Evolutionary conservation across 1,140 invertebrate species (phyloP).

Genomic region (Gonioctena quinquepunctata): DNA sequence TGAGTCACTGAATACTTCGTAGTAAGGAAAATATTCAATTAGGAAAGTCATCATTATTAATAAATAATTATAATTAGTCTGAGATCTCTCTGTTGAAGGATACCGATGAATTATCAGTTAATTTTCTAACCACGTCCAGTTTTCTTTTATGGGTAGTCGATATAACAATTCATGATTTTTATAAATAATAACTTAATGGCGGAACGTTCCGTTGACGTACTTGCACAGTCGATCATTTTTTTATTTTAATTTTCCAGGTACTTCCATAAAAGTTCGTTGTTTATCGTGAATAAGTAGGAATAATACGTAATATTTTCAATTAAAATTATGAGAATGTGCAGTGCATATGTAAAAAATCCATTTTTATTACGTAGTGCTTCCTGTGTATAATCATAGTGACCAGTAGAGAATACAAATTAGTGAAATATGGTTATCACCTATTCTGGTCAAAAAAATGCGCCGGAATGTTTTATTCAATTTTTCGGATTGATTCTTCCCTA

Average conservation of each 20-base stretch:
- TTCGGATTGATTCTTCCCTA: too few relatives aligned
- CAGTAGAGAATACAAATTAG: constrained; percentile 4
- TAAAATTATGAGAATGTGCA: constrained; percentile 8
- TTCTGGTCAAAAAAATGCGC: neutral
- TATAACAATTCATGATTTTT: neutral
- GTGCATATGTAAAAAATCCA: constrained; percentile 7
- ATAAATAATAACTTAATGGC: neutral
- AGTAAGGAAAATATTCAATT: too few relatives aligned
- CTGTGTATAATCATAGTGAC: neutral
- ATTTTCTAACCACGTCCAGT: neutral
- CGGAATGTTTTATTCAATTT: too few relatives aligned
- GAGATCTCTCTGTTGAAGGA: neutral
- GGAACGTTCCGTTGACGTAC: neutral
- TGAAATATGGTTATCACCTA: neutral
- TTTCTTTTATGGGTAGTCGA: neutral
- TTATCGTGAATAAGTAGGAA: constrained; percentile 8
- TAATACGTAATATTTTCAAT: constrained; percentile 1
- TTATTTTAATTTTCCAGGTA: neutral
- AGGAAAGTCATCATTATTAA: too few relatives aligned
- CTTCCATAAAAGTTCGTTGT: constrained; percentile 13
- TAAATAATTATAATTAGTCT: too few relatives aligned
- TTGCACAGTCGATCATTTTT: neutral
- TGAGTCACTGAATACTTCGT: too few relatives aligned
- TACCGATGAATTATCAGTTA: neutral
- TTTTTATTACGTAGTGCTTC: constrained; percentile 13